These are phyloP conservation scores for Asbolus verrucosus DNA, from an alignment of 1,140 invertebrate genomes.

Conservation along the genomic window DNA sequence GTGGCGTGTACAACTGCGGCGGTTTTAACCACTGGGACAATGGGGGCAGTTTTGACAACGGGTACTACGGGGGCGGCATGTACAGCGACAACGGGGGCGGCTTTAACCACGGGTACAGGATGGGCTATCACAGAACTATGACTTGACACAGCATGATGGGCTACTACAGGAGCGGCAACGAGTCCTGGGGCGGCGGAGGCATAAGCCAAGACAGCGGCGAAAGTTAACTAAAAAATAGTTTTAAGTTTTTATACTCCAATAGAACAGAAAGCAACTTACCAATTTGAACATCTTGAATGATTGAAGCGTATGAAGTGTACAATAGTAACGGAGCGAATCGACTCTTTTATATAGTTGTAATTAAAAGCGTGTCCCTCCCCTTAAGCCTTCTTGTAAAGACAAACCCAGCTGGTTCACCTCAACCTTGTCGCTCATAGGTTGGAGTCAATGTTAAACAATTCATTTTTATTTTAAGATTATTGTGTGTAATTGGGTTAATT, in stretches of 20 bases:
- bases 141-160: slow-evolving; percentile 67
- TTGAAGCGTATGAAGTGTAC: too few species aligned
- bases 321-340: too few species aligned
- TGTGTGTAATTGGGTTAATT: slow-evolving; percentile 11
- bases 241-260: not conserved
- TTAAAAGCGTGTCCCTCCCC: not conserved
- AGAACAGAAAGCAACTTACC: not conserved
- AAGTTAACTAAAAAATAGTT: slow-evolving; percentile 5
- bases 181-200: slow-evolving; percentile 67
- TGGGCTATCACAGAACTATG: slow-evolving; percentile 66
- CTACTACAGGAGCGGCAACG: slow-evolving; percentile 64
- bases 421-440: not conserved
- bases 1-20: slow-evolving; percentile 60
- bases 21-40: slow-evolving; percentile 65
- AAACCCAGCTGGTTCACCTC: slow-evolving; percentile 28
- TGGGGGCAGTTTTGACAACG: slow-evolving; percentile 65
- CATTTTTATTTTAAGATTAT: too few species aligned
- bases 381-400: not conserved
- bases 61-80: slow-evolving; percentile 50
- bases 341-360: too few species aligned
- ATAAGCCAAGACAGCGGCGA: slow-evolving; percentile 67
- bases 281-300: slow-evolving; percentile 15
- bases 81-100: slow-evolving; percentile 64
- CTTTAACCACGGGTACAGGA: slow-evolving; percentile 65
- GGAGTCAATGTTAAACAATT: slow-evolving; percentile 21